Evolutionary conservation across 2,888 invertebrate genomes (phyloP), one percentile per base, ranked within the genome.

Genomic region (Nomada fabriciana): DNA sequence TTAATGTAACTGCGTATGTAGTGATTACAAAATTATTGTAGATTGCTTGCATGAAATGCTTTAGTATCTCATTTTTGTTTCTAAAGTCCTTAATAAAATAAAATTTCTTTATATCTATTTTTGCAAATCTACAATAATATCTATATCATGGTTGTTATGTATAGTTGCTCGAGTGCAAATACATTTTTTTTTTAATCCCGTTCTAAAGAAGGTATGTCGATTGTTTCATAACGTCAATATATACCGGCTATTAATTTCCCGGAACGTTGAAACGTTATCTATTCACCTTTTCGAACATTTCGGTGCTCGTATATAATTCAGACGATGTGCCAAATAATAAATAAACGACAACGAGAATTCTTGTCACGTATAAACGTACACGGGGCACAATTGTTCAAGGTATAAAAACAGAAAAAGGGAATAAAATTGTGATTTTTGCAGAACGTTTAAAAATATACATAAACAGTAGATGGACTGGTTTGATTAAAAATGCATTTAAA

Each of bases 251-350:
- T 69, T 69, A 47, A 69, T 69, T 69, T 43, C 15, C 18, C 20
- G 36, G 23, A 57, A 57, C 67, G 36, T 36, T 36, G 36, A 36
- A 36, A 29, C 25, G 23, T 69, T 47, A 47, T 64, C 47, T 18
- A 25, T 29, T n/a, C 25, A 11, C 13, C 65, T 18, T n/a, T 50
- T 18, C n/a, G 25, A 10, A 59, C n/a, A 20, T 29, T 47, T 69
- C 25, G 43, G 4, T 68, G 43, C 18, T 69, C 29, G 69, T 59
- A 59, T 43, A 25, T 25, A 47, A 29, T 47, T 29, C 47, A 13
- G 23, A 4, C 53, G 53, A n/a, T 4, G 61, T 43, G 57, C 69
- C 25, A 69, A 59, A 69, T 42, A 47, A 69, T 57, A 69, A 69
- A 69, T 59, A 59, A 59, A 69, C 11, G 47, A 13, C 69, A 5